These are phyloP conservation scores for Nothobranchius kuhntae DNA, from an alignment of 2,113 vertebrate species.

Conservation along the genomic window DNA sequence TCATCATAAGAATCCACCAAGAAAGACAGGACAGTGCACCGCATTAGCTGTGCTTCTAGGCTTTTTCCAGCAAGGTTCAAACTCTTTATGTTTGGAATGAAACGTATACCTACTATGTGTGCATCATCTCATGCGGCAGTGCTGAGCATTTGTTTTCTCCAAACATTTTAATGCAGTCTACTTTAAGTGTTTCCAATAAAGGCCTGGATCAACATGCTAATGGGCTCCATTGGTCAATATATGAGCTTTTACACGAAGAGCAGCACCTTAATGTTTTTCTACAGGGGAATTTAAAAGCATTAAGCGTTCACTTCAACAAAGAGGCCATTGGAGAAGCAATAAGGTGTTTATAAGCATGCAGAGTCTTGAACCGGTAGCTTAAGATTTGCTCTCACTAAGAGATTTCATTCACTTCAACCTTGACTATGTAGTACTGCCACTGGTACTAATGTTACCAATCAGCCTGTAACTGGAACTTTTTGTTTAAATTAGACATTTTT, in stretches of 20 bases:
- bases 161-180: slow-evolving; percentile 66
- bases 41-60: not conserved
- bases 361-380: not conserved
- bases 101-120: slow-evolving; percentile 9
- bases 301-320: slow-evolving; percentile 36
- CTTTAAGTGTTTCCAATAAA: slow-evolving; percentile 61
- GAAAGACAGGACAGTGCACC: slow-evolving; percentile 3
- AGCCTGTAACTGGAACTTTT: too few relatives aligned
- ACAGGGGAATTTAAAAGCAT: slow-evolving; percentile 48
- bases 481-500: not conserved
- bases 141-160: slow-evolving; percentile 50
- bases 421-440: not conserved
- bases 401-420: not conserved
- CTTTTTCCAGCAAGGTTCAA: slow-evolving; percentile 21
- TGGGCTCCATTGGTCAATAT: slow-evolving; percentile 70
- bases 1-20: slow-evolving; percentile 8
- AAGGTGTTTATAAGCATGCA: slow-evolving; percentile 20
- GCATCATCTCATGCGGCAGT: slow-evolving; percentile 41
- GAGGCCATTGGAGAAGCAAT: slow-evolving; percentile 15
- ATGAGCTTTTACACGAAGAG: slow-evolving; percentile 29
- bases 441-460: too few relatives aligned
- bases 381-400: not conserved
- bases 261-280: slow-evolving; percentile 30
- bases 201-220: slow-evolving; percentile 56
- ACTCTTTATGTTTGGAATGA: slow-evolving; percentile 39